phyloP scores from a whole-genome alignment of 2,888 invertebrate species.

The Apamea monoglypha region DNA sequence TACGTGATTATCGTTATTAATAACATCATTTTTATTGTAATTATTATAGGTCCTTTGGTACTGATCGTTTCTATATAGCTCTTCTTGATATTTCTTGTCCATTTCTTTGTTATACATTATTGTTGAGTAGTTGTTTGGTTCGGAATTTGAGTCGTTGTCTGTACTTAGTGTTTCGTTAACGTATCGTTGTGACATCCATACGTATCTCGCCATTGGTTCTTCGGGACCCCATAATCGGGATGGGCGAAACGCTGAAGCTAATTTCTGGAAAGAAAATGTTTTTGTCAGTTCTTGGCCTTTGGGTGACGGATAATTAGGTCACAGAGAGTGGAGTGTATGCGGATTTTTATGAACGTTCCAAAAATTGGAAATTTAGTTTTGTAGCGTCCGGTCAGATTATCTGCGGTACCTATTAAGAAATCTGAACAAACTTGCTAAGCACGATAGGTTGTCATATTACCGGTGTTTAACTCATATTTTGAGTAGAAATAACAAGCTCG shows the following conservation, averaged over 20 bases:
- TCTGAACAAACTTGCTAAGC: neutral
- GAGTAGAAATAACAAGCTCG: neutral
- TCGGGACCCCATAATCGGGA: conserved; percentile 88
- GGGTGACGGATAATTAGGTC: neutral
- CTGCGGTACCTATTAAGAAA: neutral
- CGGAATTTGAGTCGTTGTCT: conserved; percentile 77
- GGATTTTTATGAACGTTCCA: too few relatives aligned
- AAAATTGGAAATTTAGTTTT: too few relatives aligned
- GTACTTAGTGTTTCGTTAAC: conserved; percentile 79
- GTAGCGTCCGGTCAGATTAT: too few relatives aligned
- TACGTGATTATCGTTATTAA: conserved; percentile 67
- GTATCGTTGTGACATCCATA: conserved; percentile 87
- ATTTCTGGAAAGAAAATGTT: conserved; percentile 79
- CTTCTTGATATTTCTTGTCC: conserved; percentile 77
- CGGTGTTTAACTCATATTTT: neutral
- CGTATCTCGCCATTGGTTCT: conserved; percentile 86
- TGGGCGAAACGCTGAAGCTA: conserved; percentile 84
- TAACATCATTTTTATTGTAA: conserved; percentile 74
- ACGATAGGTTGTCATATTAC: neutral
- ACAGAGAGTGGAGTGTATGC: neutral
- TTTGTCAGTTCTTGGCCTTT: neutral
- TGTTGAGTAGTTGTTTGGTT: conserved; percentile 79
- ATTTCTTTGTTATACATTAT: conserved; percentile 77
- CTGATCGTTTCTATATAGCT: conserved; percentile 74
- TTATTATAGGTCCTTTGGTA: conserved; percentile 77